Evolutionary conservation across 2,113 vertebrate genomes (phyloP).

Genomic region (Siniperca chuatsi): DNA sequence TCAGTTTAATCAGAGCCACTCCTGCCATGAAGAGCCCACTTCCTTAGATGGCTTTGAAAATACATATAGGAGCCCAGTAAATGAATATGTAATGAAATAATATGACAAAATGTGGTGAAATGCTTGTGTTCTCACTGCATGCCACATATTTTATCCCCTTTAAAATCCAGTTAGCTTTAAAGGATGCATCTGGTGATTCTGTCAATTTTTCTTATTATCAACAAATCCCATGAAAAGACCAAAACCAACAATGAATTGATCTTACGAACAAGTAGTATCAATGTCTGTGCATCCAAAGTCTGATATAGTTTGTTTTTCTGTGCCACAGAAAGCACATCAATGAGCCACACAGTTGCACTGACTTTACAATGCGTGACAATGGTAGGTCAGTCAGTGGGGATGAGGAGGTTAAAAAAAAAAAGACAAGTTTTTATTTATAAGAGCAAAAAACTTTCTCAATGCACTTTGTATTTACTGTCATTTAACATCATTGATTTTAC

Average conservation of each 20-base stretch:
- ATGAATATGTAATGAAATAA: neutral
- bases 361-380: no score
- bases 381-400: no score
- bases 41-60: neutral
- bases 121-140: neutral
- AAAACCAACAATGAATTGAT: neutral
- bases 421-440: no score
- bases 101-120: neutral
- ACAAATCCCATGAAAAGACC: neutral
- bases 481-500: neutral
- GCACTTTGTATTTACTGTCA: neutral
- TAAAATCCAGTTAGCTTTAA: neutral
- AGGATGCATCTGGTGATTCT: neutral
- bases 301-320: no score
- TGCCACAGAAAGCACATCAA: neutral
- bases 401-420: no score
- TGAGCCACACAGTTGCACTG: no score
- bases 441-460: neutral
- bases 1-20: slow-evolving; percentile 12
- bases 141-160: neutral
- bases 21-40: neutral
- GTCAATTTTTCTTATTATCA: neutral
- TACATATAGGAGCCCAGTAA: neutral
- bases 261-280: neutral
- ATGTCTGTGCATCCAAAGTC: no score